Conservation (phyloP, 2,113 vertebrate species). For the Coturnix japonica region DNA sequence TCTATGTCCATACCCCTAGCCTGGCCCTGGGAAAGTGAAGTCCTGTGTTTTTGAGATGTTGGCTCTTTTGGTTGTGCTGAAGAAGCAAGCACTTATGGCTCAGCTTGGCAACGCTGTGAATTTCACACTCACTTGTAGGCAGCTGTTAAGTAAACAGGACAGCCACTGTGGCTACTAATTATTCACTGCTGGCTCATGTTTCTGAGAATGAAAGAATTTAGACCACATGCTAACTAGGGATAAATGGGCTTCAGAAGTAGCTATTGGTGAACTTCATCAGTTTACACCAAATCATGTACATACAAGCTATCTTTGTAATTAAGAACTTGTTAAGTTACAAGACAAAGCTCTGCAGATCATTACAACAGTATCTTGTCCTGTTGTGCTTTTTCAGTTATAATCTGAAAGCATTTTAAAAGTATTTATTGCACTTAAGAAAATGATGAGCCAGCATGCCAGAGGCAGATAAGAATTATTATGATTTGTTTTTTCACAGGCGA, state of each 20-base stretch:
- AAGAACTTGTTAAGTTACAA: background rate
- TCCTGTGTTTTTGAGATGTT: rapidly evolving
- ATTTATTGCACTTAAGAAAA: background rate
- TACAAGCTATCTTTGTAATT: background rate
- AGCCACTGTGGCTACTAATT: background rate
- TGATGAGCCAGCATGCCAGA: rapidly evolving
- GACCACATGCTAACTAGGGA: background rate
- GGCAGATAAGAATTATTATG: background rate
- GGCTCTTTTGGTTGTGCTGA: background rate
- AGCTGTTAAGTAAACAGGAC: background rate
- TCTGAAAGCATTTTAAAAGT: background rate
- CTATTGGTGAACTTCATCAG: rapidly evolving
- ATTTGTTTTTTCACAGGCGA: slow-evolving; percentile 8
- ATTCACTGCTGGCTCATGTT: background rate
- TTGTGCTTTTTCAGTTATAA: background rate
- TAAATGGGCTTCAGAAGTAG: background rate
- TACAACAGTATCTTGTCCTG: background rate
- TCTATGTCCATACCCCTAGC: rapidly evolving
- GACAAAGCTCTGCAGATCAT: background rate
- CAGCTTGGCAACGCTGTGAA: rapidly evolving
- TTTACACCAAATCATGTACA: background rate
- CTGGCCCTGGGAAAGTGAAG: background rate
- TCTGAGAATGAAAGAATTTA: background rate
- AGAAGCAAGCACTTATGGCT: background rate
- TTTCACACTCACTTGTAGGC: background rate